phyloP scores from a whole-genome alignment of 2,888 invertebrate genomes.

The Dascillus cervinus region DNA sequence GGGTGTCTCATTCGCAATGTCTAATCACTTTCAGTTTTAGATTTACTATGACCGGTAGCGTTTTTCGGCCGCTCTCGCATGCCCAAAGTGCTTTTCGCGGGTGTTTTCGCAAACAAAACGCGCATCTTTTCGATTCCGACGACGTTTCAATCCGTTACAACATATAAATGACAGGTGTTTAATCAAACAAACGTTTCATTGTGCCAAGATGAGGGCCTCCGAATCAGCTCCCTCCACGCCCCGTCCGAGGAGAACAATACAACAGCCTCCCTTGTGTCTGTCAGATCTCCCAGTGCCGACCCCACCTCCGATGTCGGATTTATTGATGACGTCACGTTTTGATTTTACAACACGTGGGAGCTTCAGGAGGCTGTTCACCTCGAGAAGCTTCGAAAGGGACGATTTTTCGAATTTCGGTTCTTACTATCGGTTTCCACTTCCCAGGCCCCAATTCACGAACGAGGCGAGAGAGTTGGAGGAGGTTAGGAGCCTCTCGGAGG shows the following conservation, averaged over 20 bases:
- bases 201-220: conserved; percentile 23
- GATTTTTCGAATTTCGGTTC: no score
- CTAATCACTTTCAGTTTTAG: conserved; percentile 38
- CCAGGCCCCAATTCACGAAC: no score
- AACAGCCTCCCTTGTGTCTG: conserved; percentile 27
- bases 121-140: no score
- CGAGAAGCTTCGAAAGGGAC: conserved; percentile 23
- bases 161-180: conserved; percentile 20
- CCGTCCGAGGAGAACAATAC: conserved; percentile 16
- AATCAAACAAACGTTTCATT: conserved; percentile 17
- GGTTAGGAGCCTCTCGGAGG: conserved; percentile 30
- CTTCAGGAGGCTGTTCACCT: conserved; percentile 33
- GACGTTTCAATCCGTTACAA: no score
- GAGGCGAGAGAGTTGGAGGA: conserved; percentile 34
- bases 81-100: no score
- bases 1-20: conserved; percentile 36
- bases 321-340: conserved; percentile 37
- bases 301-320: conserved; percentile 41
- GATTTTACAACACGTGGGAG: conserved; percentile 32
- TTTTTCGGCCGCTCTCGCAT: conserved; percentile 1
- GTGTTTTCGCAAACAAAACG: no score
- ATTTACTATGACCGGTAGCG: conserved; percentile 17
- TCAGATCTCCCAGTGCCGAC: conserved; percentile 38
- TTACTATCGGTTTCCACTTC: no score
- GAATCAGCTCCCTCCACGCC: conserved; percentile 17